Base-by-base conservation (phyloP, 2,888 invertebrate species). In the Dendrolimus houi region DNA sequence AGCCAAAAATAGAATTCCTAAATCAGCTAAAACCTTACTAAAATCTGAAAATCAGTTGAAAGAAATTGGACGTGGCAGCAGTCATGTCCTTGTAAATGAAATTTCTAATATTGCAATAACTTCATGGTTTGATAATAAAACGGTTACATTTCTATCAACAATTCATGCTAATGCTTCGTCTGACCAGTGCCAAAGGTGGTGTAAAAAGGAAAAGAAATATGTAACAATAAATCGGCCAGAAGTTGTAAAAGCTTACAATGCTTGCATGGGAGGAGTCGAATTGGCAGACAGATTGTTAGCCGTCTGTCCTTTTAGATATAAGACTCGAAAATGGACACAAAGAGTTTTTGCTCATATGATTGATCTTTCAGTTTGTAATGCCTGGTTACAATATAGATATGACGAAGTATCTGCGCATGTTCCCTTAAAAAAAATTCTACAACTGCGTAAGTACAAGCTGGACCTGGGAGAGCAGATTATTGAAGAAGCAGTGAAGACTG, bases 241-340 rank as follows among this genome's bases (percentile, higher is more conserved):
- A 56, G 56, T 60, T n/a, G 53, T 62, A 12, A 58, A 56, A 55
- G 41, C 56, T 10, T 65, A 63, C 42, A 65, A 63, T 53, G 40
- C 54, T 14, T 63, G 63, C 10, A 62, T 63, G 61, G 63, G 63
- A 10, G 67, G 67, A 9, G 63, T 67, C 10, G 60, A 62, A 54
- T 55, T 65, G 41, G 61, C 64, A 7, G 64, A 65, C 29, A 55
- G 65, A 17, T 52, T 64, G 57, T 53, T 64, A 9, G 56, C 63
- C 40, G 60, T 67, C 8, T 64, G 65, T 54, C 62, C 64, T n/a
- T 52, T 52, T 12, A 13, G 63, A 41, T 29, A 54, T 9, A 54
- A 61, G 52, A 64, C 60, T 41, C 59, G 57, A 41, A 64, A 64
- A 54, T 64, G 61, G 62, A 64, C 63, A 13, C 54, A 57, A 41